Conservation (phyloP, 2,888 invertebrate species). For the Trachelus tabidus region DNA sequence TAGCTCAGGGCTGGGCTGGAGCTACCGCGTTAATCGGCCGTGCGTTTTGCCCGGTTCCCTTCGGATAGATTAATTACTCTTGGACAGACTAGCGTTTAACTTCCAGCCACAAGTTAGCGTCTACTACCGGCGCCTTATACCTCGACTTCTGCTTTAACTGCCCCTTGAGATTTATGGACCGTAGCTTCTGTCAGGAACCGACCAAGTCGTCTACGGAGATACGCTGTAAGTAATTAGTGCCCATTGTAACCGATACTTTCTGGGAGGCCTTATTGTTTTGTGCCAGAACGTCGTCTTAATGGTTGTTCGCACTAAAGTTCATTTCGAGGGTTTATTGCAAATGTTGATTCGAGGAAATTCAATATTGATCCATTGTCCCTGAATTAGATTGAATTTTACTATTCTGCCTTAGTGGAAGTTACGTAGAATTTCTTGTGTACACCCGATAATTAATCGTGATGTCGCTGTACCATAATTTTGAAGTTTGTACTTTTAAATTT, state of each 20-base stretch:
- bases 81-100: conserved; percentile 37
- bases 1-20: conserved; percentile 1
- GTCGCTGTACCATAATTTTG: background rate
- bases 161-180: conserved; percentile 30
- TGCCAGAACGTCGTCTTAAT: background rate
- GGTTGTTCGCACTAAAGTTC: background rate
- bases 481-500: background rate
- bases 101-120: conserved; percentile 32
- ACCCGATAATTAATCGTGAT: background rate
- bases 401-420: background rate
- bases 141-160: conserved; percentile 22
- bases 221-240: conserved; percentile 33
- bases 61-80: conserved; percentile 37
- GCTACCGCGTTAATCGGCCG: conserved; percentile 10
- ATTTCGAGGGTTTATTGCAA: background rate
- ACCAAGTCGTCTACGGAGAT: conserved; percentile 23
- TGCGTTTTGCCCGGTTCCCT: conserved; percentile 19
- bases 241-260: background rate
- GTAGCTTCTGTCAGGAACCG: conserved; percentile 27
- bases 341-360: background rate
- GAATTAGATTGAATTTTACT: background rate
- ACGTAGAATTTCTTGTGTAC: background rate
- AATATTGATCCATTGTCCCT: background rate
- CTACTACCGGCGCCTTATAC: background rate
- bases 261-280: background rate